Evolutionary conservation across 1,140 invertebrate genomes (phyloP).

Genomic region (Idris sp.): DNA sequence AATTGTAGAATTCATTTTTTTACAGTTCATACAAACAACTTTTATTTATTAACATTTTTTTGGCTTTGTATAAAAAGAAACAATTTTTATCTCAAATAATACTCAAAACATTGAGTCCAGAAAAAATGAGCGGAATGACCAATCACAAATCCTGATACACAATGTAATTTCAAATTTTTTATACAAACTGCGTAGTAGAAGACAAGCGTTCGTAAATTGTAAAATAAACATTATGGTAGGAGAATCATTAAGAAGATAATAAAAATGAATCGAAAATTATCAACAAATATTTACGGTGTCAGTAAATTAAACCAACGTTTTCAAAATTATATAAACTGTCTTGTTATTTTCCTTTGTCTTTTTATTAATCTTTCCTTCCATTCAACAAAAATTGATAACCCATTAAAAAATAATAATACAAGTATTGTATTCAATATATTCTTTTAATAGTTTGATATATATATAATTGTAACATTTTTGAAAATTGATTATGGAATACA

Average conservation of each 20-base stretch:
- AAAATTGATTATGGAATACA: slow-evolving; percentile 42
- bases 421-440: slow-evolving; percentile 26
- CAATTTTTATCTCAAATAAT: too few relatives aligned
- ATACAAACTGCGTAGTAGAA: slow-evolving; percentile 22
- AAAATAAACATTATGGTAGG: slow-evolving; percentile 32
- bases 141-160: slow-evolving; percentile 49
- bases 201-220: slow-evolving; percentile 21
- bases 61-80: too few relatives aligned
- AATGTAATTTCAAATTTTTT: slow-evolving; percentile 38
- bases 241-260: slow-evolving; percentile 3
- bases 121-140: slow-evolving; percentile 29
- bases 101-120: too few relatives aligned
- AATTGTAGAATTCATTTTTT: too few relatives aligned
- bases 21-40: too few relatives aligned
- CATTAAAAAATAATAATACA: not conserved
- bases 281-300: slow-evolving; percentile 22
- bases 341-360: too few relatives aligned
- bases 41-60: too few relatives aligned
- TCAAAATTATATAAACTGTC: too few relatives aligned
- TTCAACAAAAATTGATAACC: too few relatives aligned
- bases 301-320: slow-evolving; percentile 37
- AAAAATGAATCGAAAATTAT: slow-evolving; percentile 15
- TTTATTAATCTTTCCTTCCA: too few relatives aligned
- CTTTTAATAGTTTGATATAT: slow-evolving; percentile 34
- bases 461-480: slow-evolving; percentile 27